These are phyloP conservation scores for Mesochorus sp. DNA, from an alignment of 2,888 invertebrate genomes.

Conservation along the genomic window DNA sequence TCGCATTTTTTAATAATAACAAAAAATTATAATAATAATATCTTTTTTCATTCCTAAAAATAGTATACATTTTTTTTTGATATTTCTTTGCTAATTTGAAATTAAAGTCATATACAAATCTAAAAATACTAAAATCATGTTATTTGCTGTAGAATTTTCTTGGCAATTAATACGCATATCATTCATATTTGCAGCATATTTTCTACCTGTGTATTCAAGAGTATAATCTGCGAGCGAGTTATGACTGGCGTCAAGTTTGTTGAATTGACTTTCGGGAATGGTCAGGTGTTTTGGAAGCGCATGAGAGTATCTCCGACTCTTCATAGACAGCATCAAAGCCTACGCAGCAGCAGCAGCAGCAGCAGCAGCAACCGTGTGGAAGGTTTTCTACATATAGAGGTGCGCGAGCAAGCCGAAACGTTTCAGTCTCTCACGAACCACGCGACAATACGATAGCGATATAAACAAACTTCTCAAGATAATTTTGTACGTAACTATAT, in stretches of 20 bases:
- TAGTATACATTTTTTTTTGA: too few species aligned
- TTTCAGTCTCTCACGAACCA: conserved; percentile 74
- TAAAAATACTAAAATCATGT: too few species aligned
- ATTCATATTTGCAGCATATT: neutral
- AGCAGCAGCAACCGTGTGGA: conserved; percentile 65
- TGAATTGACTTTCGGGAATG: conserved; percentile 47
- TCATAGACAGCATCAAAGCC: conserved; percentile 10
- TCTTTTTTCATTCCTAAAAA: too few species aligned
- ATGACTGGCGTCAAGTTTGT: conserved; percentile 31
- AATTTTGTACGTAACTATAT: neutral
- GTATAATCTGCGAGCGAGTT: neutral
- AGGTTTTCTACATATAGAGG: conserved; percentile 77
- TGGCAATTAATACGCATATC: neutral
- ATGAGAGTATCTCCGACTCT: conserved; percentile 56
- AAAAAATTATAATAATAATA: too few species aligned
- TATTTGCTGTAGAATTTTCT: neutral
- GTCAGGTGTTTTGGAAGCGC: conserved; percentile 44
- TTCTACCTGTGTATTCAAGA: too few species aligned
- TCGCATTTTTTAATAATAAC: too few species aligned
- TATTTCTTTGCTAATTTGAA: too few species aligned
- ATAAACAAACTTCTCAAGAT: conserved; percentile 24
- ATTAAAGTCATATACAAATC: too few species aligned
- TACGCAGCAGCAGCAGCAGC: neutral
- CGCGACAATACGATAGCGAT: conserved; percentile 67
- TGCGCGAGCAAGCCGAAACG: conserved; percentile 68